Conservation (phyloP, 2,797 vertebrate species). For the Chaenodraco wilsoni region DNA sequence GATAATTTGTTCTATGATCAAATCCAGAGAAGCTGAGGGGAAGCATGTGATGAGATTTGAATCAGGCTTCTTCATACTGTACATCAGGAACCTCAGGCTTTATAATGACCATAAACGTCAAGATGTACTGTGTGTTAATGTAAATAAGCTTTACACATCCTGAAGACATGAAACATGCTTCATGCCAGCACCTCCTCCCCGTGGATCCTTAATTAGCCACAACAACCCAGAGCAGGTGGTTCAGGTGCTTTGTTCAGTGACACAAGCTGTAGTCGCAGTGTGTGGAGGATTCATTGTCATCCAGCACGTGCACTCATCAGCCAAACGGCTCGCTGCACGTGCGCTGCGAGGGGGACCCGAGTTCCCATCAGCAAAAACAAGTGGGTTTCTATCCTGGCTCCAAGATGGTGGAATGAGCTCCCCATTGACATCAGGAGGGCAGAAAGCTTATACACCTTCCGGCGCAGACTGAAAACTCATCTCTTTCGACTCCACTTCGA, state of each 20-base stretch:
- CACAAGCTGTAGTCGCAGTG: background rate
- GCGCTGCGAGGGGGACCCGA: too few relatives aligned
- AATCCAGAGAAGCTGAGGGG: background rate
- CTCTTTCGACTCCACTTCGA: too few relatives aligned
- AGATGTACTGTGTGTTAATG: slow-evolving; percentile 4
- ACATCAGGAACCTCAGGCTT: background rate
- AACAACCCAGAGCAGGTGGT: background rate
- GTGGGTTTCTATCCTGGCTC: too few relatives aligned
- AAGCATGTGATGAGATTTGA: background rate
- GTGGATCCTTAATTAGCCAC: background rate
- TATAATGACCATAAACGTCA: slow-evolving; percentile 5
- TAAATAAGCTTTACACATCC: background rate
- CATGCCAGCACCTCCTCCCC: background rate
- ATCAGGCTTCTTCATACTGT: background rate
- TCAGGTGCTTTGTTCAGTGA: background rate
- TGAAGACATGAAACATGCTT: slow-evolving; percentile 1
- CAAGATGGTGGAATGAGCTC: too few relatives aligned
- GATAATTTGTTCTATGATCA: background rate
- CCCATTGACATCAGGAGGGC: too few relatives aligned
- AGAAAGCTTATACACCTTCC: too few relatives aligned
- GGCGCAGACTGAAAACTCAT: too few relatives aligned
- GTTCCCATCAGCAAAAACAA: too few relatives aligned
- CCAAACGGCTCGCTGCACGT: too few relatives aligned
- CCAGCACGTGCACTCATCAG: too few relatives aligned
- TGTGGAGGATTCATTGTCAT: background rate